phyloP scores from a whole-genome alignment of 2,888 invertebrate genomes.

The Drosophila helvetica region DNA sequence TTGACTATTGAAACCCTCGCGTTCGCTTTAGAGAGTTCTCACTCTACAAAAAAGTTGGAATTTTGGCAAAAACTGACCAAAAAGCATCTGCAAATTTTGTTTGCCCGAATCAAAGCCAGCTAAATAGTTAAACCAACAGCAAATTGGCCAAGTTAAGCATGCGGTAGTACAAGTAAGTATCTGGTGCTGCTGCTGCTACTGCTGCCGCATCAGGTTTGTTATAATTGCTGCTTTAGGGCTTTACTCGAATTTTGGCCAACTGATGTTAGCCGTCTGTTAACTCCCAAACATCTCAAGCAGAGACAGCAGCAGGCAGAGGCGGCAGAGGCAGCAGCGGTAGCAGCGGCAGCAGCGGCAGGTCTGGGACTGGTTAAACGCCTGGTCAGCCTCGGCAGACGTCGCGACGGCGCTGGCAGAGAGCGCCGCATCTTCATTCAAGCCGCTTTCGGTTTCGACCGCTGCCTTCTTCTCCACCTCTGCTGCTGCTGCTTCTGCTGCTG shows the following conservation, averaged over 20 bases:
- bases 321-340: conserved; percentile 8
- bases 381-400: conserved; percentile 51
- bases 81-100: conserved; percentile 48
- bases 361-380: conserved; percentile 52
- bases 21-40: not conserved
- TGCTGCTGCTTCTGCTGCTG: not conserved
- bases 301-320: conserved; percentile 8
- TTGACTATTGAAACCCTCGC: too few species aligned
- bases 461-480: conserved; percentile 15
- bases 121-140: conserved; percentile 64
- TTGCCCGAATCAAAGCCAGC: conserved; percentile 56
- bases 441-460: conserved; percentile 35
- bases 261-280: conserved; percentile 69
- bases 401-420: conserved; percentile 14
- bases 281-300: conserved; percentile 45
- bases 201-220: conserved; percentile 24
- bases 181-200: conserved; percentile 2
- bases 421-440: conserved; percentile 63
- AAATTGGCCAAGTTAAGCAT: conserved; percentile 18
- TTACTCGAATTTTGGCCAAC: conserved; percentile 51
- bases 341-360: conserved; percentile 12
- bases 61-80: conserved; percentile 33
- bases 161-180: conserved; percentile 15
- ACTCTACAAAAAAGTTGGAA: not conserved
- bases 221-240: conserved; percentile 36